phyloP scores from a whole-genome alignment of 2,113 vertebrate species.

The Clarias gariepinus region DNA sequence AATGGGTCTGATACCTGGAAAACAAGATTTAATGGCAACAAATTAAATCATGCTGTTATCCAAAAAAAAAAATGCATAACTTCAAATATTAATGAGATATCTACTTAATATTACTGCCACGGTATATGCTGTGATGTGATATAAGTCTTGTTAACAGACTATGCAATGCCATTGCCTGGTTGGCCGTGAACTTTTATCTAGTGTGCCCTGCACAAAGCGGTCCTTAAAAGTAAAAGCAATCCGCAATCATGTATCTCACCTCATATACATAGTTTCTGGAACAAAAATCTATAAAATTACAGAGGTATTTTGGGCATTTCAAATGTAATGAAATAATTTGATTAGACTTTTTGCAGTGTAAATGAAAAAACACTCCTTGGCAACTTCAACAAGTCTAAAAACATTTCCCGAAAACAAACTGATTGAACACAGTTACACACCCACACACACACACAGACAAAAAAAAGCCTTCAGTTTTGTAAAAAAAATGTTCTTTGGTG shows the following conservation, averaged over 20 bases:
- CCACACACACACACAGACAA: too few relatives aligned
- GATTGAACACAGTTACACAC: neutral
- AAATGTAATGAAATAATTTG: neutral
- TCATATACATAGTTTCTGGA: neutral
- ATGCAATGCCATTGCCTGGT: neutral
- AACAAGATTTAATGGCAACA: slow-evolving; percentile 33
- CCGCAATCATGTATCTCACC: neutral
- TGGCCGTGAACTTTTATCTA: neutral
- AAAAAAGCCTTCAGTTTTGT: neutral
- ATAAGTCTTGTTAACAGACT: neutral
- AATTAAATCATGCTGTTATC: neutral
- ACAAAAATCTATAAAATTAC: neutral
- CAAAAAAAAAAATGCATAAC: neutral
- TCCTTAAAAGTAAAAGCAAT: neutral
- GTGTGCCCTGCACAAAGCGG: neutral
- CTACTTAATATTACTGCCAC: neutral
- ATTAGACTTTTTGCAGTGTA: neutral
- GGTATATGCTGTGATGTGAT: neutral
- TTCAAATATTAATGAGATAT: neutral
- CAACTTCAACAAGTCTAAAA: neutral
- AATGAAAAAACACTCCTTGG: neutral
- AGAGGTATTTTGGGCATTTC: neutral
- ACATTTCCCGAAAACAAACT: neutral
- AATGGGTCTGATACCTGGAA: slow-evolving; percentile 81
- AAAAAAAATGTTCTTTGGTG: too few relatives aligned